Conservation (phyloP, 2,113 vertebrate species). For the Daboia siamensis region DNA sequence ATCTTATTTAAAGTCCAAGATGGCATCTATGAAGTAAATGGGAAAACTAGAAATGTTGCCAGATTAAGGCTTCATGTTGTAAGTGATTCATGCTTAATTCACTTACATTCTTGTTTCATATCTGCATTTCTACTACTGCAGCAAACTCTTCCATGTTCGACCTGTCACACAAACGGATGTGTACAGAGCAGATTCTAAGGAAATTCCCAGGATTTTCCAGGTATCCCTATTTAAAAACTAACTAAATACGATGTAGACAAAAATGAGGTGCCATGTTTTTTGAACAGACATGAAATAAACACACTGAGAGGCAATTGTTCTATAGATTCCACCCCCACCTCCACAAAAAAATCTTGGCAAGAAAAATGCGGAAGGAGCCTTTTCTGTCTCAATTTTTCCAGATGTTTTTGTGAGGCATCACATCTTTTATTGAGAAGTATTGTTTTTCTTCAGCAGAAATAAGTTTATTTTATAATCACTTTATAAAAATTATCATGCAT, state of each 20-base stretch:
- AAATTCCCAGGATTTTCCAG: conserved; percentile 99
- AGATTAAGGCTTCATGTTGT: background rate
- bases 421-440: background rate
- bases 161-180: conserved; percentile 97
- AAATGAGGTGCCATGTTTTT: background rate
- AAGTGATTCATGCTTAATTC: background rate
- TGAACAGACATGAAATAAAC: background rate
- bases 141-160: conserved; percentile 97
- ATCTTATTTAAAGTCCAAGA: background rate
- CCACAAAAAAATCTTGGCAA: background rate
- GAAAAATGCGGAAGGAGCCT: background rate
- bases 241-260: background rate
- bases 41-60: background rate
- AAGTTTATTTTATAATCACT: background rate
- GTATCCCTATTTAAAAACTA: conserved; percentile 59
- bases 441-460: background rate
- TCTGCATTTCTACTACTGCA: conserved; percentile 57
- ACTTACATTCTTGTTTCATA: background rate
- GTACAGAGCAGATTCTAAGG: conserved; percentile 95
- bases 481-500: background rate
- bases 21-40: background rate
- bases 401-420: background rate
- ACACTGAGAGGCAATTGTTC: background rate
- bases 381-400: background rate
- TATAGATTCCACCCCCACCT: no score